phyloP scores from a whole-genome alignment of 2,113 vertebrate species.

The Zosterops lateralis region DNA sequence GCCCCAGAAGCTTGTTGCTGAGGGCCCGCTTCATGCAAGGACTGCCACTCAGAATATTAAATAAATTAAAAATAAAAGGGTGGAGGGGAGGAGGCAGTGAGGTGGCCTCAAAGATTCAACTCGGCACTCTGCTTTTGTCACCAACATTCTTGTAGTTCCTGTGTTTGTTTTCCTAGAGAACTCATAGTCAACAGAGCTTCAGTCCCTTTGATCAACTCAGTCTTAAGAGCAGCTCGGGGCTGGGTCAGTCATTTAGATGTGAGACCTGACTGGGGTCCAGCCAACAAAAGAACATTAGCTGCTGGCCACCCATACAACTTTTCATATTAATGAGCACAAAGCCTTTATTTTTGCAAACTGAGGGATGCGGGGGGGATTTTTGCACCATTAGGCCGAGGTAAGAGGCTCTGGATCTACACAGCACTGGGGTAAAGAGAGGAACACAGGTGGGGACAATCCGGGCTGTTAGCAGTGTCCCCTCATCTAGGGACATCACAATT shows the following conservation, averaged over 20 bases:
- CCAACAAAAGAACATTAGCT: neutral
- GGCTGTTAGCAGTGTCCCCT: neutral
- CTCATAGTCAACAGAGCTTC: neutral
- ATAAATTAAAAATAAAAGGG: neutral
- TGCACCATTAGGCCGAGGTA: neutral
- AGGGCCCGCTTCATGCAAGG: neutral
- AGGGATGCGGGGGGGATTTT: neutral
- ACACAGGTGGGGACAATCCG: neutral
- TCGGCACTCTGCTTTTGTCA: neutral
- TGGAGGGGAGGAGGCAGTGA: accelerated
- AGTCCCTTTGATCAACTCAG: neutral
- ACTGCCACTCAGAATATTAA: neutral
- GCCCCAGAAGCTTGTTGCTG: neutral
- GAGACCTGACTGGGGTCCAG: neutral
- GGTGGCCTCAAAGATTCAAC: neutral
- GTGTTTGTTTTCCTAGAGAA: neutral
- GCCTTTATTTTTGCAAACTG: neutral
- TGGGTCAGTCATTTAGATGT: neutral
- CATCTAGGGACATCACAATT: neutral
- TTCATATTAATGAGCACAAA: neutral
- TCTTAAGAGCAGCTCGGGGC: neutral
- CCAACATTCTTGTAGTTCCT: neutral
- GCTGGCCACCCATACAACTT: neutral
- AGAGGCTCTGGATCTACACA: neutral
- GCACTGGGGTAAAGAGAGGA: neutral